Evolutionary conservation across 1,140 invertebrate genomes (phyloP).

Genomic region (Anthonomus grandis): DNA sequence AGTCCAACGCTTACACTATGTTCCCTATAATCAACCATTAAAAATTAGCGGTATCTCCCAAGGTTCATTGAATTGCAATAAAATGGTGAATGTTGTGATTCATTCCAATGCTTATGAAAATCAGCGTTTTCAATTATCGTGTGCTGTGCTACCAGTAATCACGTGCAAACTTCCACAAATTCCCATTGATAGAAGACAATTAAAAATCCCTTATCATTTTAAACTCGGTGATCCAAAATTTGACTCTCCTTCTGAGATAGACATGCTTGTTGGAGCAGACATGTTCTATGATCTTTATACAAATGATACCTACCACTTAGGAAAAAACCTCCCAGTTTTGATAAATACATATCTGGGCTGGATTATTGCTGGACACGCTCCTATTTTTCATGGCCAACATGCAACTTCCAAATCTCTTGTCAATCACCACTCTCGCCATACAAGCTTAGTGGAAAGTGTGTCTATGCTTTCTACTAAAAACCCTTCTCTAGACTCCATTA

Average conservation of each 20-base stretch:
- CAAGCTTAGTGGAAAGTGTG: neutral
- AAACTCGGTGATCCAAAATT: slow-evolving; percentile 2
- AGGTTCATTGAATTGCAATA: neutral
- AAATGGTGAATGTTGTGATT: slow-evolving; percentile 1
- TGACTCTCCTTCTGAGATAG: neutral
- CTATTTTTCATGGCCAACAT: too few species aligned
- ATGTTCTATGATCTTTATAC: neutral
- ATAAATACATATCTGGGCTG: neutral
- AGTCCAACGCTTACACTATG: neutral
- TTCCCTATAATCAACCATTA: neutral
- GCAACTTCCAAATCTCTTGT: too few species aligned
- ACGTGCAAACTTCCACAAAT: slow-evolving; percentile 3
- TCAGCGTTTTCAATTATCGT: neutral
- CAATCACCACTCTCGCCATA: too few species aligned
- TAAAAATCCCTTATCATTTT: slow-evolving; percentile 5
- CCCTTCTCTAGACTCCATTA: neutral
- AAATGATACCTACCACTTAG: neutral
- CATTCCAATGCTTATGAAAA: neutral
- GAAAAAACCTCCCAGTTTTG: neutral
- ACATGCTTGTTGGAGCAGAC: slow-evolving; percentile 12
- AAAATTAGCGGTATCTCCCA: neutral
- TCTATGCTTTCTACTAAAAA: neutral
- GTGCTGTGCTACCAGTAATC: neutral
- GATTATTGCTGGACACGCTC: neutral
- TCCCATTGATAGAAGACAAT: neutral